Percentiles rank a stretch among this genome's conserved stretches.
Evolutionary conservation across 35 echinoderm and acorn worm species (phyloP).

Genomic region (Apostichopus japonicus): DNA sequence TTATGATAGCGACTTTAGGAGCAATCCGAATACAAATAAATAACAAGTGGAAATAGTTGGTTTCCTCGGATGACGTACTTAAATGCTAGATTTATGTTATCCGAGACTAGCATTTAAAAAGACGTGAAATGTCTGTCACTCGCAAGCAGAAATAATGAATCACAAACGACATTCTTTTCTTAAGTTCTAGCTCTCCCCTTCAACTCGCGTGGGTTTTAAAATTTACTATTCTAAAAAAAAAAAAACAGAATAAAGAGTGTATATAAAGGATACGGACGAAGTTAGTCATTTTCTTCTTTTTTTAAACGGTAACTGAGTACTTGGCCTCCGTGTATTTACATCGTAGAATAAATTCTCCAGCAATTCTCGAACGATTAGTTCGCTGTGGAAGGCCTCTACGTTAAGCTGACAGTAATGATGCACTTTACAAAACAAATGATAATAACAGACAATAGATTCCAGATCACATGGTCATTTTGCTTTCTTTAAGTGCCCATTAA

Average conservation of each 20-base stretch:
- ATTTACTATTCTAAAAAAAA: conserved; percentile 11
- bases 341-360: conserved; percentile 18
- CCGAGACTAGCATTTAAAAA: background rate
- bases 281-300: background rate
- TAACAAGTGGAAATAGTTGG: background rate
- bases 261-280: no score
- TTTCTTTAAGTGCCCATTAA: conserved; percentile 13
- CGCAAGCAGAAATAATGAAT: background rate
- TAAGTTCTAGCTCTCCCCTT: background rate
- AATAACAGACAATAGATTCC: conserved; percentile 15
- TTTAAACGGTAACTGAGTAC: background rate
- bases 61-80: background rate
- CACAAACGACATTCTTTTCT: background rate
- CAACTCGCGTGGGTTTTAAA: background rate
- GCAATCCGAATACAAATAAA: conserved; percentile 9
- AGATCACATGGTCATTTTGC: background rate
- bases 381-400: background rate
- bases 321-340: conserved; percentile 6
- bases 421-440: conserved; percentile 20
- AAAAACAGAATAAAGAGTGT: background rate
- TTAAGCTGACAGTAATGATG: conserved; percentile 7
- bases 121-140: background rate
- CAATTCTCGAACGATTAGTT: conserved; percentile 18
- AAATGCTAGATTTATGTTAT: conserved; percentile 3
- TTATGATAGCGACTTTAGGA: background rate